These are phyloP conservation scores for Bombus cullumanus DNA, from an alignment of 1,140 invertebrate species.

Conservation along the genomic window DNA sequence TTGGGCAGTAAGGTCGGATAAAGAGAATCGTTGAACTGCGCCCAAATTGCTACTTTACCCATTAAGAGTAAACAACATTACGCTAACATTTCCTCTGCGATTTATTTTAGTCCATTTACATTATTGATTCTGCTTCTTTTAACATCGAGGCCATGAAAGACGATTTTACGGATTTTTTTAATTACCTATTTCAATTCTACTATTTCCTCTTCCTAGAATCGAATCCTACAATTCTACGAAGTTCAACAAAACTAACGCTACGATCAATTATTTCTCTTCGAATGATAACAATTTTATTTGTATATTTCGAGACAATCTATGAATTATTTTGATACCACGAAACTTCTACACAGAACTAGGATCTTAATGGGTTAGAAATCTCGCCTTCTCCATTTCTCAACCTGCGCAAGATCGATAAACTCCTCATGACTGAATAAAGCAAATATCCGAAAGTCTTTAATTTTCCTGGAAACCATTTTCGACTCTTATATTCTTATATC, in stretches of 20 bases:
- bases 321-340: background rate
- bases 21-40: background rate
- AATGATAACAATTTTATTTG: too few relatives aligned
- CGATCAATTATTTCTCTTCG: too few relatives aligned
- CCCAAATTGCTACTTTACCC: background rate
- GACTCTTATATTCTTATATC: background rate
- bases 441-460: background rate
- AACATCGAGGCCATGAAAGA: background rate
- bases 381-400: background rate
- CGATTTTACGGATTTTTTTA: background rate
- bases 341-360: background rate
- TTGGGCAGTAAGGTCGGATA: slow-evolving; percentile 3
- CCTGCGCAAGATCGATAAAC: too few relatives aligned
- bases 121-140: background rate
- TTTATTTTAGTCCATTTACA: background rate
- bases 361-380: background rate
- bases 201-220: too few relatives aligned
- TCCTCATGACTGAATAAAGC: background rate
- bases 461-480: background rate
- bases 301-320: too few relatives aligned
- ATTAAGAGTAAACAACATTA: background rate
- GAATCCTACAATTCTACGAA: too few relatives aligned
- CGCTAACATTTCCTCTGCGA: background rate
- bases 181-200: too few relatives aligned
- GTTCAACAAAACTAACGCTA: too few relatives aligned